A percentile compares a stretch with the other conserved stretches of the same genome.
Evolutionary conservation across 1,140 invertebrate species (phyloP).

Genomic region (Calephelis nemesis): DNA sequence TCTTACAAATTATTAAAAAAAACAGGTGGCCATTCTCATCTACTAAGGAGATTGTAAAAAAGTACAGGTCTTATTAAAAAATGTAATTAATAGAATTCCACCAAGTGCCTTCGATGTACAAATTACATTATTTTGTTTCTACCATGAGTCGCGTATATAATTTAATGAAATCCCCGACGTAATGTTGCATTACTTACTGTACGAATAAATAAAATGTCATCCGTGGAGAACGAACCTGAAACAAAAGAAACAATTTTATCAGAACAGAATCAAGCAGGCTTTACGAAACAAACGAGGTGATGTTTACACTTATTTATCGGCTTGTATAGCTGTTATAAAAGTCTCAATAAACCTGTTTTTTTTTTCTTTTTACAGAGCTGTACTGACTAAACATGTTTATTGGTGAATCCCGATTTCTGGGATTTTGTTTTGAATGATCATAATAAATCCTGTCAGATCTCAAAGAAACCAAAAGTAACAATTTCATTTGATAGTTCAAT

Average conservation of each 20-base stretch:
- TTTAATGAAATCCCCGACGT: neutral
- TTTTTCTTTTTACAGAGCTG: constrained; percentile 47
- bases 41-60: too few species aligned
- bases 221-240: constrained; percentile 51
- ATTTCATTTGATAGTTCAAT: too few species aligned
- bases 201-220: neutral
- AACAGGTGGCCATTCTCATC: too few species aligned
- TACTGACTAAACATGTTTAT: neutral
- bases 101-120: too few species aligned
- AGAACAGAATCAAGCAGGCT: constrained; percentile 1
- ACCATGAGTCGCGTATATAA: too few species aligned
- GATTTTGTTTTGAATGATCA: neutral
- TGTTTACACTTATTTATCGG: constrained; percentile 46
- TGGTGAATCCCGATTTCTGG: neutral
- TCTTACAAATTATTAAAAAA: too few species aligned
- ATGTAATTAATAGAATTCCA: too few species aligned
- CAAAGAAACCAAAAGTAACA: too few species aligned
- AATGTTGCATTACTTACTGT: constrained; percentile 1
- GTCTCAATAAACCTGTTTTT: constrained; percentile 55
- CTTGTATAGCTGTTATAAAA: constrained; percentile 51
- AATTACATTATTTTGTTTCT: too few species aligned
- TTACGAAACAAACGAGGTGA: neutral
- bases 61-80: too few species aligned
- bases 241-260: constrained; percentile 27
- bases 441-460: too few species aligned